Conservation (phyloP, 2,113 vertebrate species). For the Oostethus manadensis region DNA sequence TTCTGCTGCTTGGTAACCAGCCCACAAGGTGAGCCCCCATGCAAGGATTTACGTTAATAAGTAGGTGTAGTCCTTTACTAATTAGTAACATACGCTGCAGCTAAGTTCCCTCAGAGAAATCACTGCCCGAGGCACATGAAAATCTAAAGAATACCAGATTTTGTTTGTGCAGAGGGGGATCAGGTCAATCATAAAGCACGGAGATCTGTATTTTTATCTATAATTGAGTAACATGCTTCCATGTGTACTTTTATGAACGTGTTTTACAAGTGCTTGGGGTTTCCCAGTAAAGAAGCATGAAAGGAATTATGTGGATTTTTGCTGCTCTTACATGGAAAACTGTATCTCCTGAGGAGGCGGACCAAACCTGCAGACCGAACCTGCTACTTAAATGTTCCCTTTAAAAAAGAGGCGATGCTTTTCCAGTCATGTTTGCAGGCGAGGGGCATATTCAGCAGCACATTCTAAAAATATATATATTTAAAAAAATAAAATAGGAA, state of each 20-base stretch:
- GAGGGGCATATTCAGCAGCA: background rate
- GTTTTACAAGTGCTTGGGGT: constrained; percentile 38
- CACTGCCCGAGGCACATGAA: background rate
- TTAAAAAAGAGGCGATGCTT: constrained; percentile 9
- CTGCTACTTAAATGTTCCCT: background rate
- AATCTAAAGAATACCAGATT: constrained; percentile 18
- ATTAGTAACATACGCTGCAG: background rate
- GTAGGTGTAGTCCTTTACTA: constrained; percentile 1
- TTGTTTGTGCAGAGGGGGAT: constrained; percentile 16
- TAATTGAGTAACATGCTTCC: constrained; percentile 46
- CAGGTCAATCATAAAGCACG: too few species aligned
- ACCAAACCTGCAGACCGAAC: background rate
- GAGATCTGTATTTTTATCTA: too few species aligned
- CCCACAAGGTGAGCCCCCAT: constrained; percentile 45
- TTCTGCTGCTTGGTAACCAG: constrained; percentile 52
- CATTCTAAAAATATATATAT: too few species aligned
- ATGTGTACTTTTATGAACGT: constrained; percentile 15
- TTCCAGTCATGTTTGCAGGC: constrained; percentile 2
- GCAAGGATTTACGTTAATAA: constrained; percentile 18
- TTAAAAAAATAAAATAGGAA: too few species aligned
- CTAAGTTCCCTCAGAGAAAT: too few species aligned
- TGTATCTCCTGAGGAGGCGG: background rate
- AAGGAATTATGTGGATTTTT: constrained; percentile 30
- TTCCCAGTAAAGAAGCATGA: constrained; percentile 41
- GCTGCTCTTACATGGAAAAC: constrained; percentile 13